A percentile compares a stretch with the other conserved stretches of the same genome.
phyloP scores from a whole-genome alignment of 2,888 invertebrate genomes.

The Sphaerophoria taeniata region DNA sequence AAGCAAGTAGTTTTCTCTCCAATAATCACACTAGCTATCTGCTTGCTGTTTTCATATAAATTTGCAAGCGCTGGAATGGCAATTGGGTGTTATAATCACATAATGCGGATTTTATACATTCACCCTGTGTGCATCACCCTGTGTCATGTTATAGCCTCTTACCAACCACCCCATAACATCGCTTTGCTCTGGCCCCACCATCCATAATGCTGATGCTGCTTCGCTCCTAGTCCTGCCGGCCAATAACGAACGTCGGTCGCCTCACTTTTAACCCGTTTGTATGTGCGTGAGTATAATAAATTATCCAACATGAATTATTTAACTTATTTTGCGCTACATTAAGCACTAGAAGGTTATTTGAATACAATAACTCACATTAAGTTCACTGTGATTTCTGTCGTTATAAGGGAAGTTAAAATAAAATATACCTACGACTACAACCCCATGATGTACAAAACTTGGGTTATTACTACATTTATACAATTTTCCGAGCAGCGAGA shows the following conservation, averaged over 20 bases:
- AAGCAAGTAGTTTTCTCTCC: constrained; percentile 51
- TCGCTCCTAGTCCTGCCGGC: constrained; percentile 1
- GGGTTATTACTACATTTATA: constrained; percentile 21
- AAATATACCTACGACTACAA: not conserved
- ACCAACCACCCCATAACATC: not conserved
- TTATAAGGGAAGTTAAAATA: constrained; percentile 36
- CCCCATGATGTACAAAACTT: constrained; percentile 23
- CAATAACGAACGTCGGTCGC: constrained; percentile 11
- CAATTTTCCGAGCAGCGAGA: constrained; percentile 25
- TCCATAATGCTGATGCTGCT: not conserved
- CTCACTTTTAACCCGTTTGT: constrained; percentile 33
- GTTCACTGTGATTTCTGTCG: constrained; percentile 65
- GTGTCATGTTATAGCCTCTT: not conserved
- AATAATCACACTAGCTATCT: constrained; percentile 70
- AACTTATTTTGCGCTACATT: constrained; percentile 75
- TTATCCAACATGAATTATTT: constrained; percentile 74
- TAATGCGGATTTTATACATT: constrained; percentile 73
- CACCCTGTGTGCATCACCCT: constrained; percentile 70
- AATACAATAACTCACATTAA: constrained; percentile 75
- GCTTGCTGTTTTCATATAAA: constrained; percentile 58
- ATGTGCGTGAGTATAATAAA: constrained; percentile 56
- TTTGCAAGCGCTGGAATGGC: constrained; percentile 64
- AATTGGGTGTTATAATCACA: constrained; percentile 74
- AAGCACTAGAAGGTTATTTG: constrained; percentile 74
- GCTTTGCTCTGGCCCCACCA: not conserved